Evolutionary conservation across 2,113 vertebrate species (phyloP).

Genomic region (Lampris megalopsis): DNA sequence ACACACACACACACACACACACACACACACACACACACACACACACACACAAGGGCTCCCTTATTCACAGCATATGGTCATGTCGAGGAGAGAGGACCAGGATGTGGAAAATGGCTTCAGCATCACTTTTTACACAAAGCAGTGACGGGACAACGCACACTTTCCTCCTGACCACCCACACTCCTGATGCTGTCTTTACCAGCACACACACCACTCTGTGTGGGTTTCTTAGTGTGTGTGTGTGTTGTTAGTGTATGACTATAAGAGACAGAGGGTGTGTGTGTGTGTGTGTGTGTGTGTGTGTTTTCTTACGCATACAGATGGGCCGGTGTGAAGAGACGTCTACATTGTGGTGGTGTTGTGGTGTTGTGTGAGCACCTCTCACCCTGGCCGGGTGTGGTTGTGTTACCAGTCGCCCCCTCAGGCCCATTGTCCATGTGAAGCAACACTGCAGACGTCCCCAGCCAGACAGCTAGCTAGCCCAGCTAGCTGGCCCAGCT

Average conservation of each 20-base stretch:
- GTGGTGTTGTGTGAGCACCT: conserved; percentile 32
- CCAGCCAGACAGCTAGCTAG: conserved; percentile 40
- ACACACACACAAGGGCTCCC: conserved; percentile 64
- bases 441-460: conserved; percentile 60
- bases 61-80: conserved; percentile 66
- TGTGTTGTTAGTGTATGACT: background rate
- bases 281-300: conserved; percentile 20
- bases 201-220: conserved; percentile 44
- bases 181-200: conserved; percentile 5
- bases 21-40: background rate
- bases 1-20: conserved; percentile 47
- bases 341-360: conserved; percentile 64
- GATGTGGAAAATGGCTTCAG: conserved; percentile 70
- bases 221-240: conserved; percentile 16
- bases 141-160: conserved; percentile 21
- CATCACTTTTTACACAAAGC: conserved; percentile 40
- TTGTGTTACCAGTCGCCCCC: conserved; percentile 59
- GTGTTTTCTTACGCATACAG: conserved; percentile 74
- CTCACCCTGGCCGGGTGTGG: conserved; percentile 64
- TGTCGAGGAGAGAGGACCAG: conserved; percentile 43
- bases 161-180: conserved; percentile 36
- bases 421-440: conserved; percentile 66
- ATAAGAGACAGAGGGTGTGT: conserved; percentile 2
- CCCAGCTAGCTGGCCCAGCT: background rate
- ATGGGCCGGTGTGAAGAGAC: conserved; percentile 72